Percentiles rank a stretch among this genome's conserved stretches.
Conservation (phyloP, 2,113 vertebrate species). For the Etheostoma cragini region DNA sequence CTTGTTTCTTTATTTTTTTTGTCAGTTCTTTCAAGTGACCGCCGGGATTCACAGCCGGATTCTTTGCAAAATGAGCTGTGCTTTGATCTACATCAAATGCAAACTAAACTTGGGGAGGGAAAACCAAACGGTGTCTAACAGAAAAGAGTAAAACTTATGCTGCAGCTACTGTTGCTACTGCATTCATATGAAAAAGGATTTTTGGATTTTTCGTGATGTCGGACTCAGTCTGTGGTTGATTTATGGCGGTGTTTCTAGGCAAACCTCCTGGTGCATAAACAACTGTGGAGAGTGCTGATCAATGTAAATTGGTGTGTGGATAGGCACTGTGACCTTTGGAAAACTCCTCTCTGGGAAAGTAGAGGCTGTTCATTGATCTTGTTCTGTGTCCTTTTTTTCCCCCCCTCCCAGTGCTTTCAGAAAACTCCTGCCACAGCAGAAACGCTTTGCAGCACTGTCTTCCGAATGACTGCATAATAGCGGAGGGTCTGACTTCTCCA, state of each 20-base stretch:
- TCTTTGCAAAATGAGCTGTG: conserved; percentile 55
- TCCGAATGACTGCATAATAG: conserved; percentile 60
- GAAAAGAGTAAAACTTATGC: conserved; percentile 22
- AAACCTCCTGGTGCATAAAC: conserved; percentile 69
- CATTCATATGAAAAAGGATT: conserved; percentile 21
- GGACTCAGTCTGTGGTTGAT: conserved; percentile 69
- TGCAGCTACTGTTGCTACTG: conserved; percentile 5
- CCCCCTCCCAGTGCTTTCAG: conserved; percentile 18
- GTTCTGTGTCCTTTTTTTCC: conserved; percentile 22
- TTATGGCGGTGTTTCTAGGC: conserved; percentile 66
- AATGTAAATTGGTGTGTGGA: conserved; percentile 77
- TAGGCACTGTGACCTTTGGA: conserved; percentile 75
- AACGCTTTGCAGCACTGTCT: conserved; percentile 37
- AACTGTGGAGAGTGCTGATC: conserved; percentile 69
- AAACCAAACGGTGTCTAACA: conserved; percentile 38
- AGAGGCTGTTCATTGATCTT: conserved; percentile 45
- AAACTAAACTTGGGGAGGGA: conserved; percentile 53
- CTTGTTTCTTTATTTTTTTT: conserved; percentile 44
- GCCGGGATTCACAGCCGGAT: conserved; percentile 60
- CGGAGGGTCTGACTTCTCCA: conserved; percentile 45
- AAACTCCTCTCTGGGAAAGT: conserved; percentile 67
- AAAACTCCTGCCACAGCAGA: conserved; percentile 62
- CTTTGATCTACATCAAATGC: conserved; percentile 71
- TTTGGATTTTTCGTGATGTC: conserved; percentile 41
- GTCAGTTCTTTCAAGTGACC: conserved; percentile 67